A percentile compares a stretch with the other conserved stretches of the same genome.
Conservation (phyloP, 2,888 invertebrate species). For the Fabriciana adippe region DNA sequence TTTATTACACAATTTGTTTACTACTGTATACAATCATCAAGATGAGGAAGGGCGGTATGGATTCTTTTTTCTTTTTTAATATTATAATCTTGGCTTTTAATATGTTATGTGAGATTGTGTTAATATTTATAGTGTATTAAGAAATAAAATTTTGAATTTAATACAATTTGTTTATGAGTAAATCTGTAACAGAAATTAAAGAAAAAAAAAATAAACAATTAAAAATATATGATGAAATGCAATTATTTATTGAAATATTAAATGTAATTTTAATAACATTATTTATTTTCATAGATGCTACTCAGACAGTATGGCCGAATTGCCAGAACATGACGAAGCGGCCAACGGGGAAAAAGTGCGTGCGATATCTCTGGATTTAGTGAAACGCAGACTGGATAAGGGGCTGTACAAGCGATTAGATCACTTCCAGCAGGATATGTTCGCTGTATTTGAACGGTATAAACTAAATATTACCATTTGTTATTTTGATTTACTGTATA, state of each 20-base stretch:
- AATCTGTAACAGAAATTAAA: too few species aligned
- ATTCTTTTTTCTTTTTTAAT: not conserved
- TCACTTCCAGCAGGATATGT: slow-evolving; percentile 97
- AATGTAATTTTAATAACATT: not conserved
- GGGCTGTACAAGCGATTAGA: slow-evolving; percentile 96
- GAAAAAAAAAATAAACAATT: too few species aligned
- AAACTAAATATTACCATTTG: not conserved
- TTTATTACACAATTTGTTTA: slow-evolving; percentile 94
- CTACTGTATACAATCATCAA: slow-evolving; percentile 96
- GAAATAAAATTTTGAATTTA: too few species aligned
- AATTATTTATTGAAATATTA: too few species aligned
- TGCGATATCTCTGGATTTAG: slow-evolving; percentile 94
- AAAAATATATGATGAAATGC: too few species aligned
- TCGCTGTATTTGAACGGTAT: slow-evolving; percentile 91
- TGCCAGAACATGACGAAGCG: slow-evolving; percentile 92
- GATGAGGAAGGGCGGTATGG: slow-evolving; percentile 92
- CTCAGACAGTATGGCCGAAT: slow-evolving; percentile 96
- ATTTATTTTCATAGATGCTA: slow-evolving; percentile 85
- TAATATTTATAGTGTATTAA: too few species aligned
- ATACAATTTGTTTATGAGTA: too few species aligned
- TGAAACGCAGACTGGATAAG: slow-evolving; percentile 95
- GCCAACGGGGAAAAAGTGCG: slow-evolving; percentile 84
- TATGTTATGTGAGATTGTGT: not conserved
- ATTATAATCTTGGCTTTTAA: not conserved
- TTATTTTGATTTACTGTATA: too few species aligned